Conservation (phyloP, 1,140 invertebrate species). For the Trinorchestia longiramus region DNA sequence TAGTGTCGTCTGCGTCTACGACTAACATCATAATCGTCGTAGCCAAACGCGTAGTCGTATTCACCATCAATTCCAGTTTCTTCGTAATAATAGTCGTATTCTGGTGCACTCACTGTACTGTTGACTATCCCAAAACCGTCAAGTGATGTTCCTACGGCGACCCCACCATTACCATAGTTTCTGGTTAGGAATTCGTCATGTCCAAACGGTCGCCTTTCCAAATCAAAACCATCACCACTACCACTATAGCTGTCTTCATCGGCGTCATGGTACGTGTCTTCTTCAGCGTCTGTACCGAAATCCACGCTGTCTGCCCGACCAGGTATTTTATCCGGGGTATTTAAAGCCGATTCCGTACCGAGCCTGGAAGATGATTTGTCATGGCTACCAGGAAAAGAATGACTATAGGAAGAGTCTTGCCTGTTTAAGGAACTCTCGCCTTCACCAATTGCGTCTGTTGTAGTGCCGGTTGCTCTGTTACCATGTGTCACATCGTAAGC, state of each 20-base stretch:
- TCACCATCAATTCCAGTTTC: not conserved
- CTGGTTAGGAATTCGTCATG: not conserved
- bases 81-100: constrained; percentile 31
- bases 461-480: not conserved
- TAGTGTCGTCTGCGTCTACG: constrained; percentile 9
- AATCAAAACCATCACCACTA: constrained; percentile 33
- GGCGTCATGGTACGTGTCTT: not conserved
- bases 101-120: not conserved
- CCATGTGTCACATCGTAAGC: not conserved
- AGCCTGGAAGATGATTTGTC: not conserved
- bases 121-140: constrained; percentile 40
- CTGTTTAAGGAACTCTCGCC: not conserved
- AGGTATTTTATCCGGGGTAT: not conserved
- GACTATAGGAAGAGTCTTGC: not conserved
- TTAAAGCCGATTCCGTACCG: not conserved
- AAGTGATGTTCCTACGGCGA: not conserved
- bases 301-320: not conserved
- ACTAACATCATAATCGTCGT: constrained; percentile 4
- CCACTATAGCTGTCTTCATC: constrained; percentile 12
- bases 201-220: not conserved
- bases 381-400: not conserved
- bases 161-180: not conserved
- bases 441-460: not conserved
- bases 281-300: constrained; percentile 15
- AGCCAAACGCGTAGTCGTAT: not conserved